Conservation (phyloP, 1,140 invertebrate genomes). For the Leptinotarsa lineolata region DNA sequence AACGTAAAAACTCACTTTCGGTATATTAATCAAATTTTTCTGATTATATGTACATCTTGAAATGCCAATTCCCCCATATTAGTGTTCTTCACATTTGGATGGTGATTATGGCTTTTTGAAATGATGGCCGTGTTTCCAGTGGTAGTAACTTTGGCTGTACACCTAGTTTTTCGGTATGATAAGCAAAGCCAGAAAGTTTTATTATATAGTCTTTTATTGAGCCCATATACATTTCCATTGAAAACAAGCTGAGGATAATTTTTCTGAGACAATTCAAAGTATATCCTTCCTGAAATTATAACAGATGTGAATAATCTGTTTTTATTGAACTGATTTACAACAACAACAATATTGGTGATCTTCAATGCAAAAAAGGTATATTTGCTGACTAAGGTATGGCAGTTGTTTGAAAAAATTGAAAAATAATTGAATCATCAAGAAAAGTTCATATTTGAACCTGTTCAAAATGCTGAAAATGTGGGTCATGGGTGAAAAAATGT, state of each 20-base stretch:
- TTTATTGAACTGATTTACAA: too few species aligned
- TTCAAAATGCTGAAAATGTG: too few species aligned
- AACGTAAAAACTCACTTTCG: too few species aligned
- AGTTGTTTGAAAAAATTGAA: too few species aligned
- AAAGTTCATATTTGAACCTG: too few species aligned
- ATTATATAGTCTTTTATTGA: conserved; percentile 20
- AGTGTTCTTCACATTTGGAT: too few species aligned
- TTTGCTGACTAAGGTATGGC: too few species aligned
- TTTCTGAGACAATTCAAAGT: conserved; percentile 1
- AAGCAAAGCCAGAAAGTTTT: conserved; percentile 31
- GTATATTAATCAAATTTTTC: background rate
- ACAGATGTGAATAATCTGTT: background rate
- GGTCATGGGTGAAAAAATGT: too few species aligned
- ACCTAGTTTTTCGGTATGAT: conserved; percentile 15
- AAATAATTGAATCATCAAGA: too few species aligned
- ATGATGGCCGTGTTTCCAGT: conserved; percentile 16
- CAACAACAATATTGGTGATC: too few species aligned
- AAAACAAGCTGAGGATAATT: conserved; percentile 23
- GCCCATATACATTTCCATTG: conserved; percentile 19
- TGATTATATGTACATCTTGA: background rate
- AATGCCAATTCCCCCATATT: background rate
- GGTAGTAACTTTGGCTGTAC: conserved; percentile 26
- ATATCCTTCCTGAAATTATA: conserved; percentile 15
- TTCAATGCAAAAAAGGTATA: too few species aligned
- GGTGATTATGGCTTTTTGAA: conserved; percentile 20